Base-by-base conservation (phyloP, 2,888 invertebrate genomes). In the Euzophera pinguis region DNA sequence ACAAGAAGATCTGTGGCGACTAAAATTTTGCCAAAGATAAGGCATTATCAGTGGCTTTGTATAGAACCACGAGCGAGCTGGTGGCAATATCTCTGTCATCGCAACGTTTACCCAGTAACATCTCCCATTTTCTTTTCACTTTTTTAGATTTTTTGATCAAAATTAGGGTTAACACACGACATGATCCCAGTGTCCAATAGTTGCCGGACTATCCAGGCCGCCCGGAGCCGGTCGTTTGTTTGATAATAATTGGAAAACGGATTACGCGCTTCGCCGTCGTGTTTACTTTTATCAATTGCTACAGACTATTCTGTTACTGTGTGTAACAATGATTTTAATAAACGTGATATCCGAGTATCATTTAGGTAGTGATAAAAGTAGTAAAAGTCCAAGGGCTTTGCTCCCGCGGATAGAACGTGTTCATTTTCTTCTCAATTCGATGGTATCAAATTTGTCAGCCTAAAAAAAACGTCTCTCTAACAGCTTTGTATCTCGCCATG, bases 161-260 rank as follows among this genome's bases (percentile, higher is more conserved):
- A 9, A 22, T 22, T 22, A 16, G 17, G 9, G 17, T 22, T 22
- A 10, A 41, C 41, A 41, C 17, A 17, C 10, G 22, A 17, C 41
- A 10, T 22, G 41, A 41, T 41, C 41, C 41, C 22, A 27, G 8
- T 16, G n/a, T 7, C 43, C 27, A 29, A 43, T 41, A 43, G 43
- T 12, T 27, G 27, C 7, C 43, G 3, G 29, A 29, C 10, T 43
- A 22, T 8, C 22, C 27, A 22, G 43, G 8, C n/a, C 43, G 45
- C 13, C 29, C n/a, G 45, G 27, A 12, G 14, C 49, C 16, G 39
- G 38, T 27, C 64, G 72, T 74, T 74, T 70, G 77, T 71, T 64
- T 71, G 73, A 75, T 73, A 71, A 70, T 78, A 78, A 81, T 80
- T 78, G 78, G 69, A 73, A 79, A 81, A 74, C 71, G 72, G 72